Percentiles rank a stretch among this genome's conserved stretches.
Evolutionary conservation across 2,113 vertebrate species (phyloP).

Genomic region (Notothenia coriiceps): DNA sequence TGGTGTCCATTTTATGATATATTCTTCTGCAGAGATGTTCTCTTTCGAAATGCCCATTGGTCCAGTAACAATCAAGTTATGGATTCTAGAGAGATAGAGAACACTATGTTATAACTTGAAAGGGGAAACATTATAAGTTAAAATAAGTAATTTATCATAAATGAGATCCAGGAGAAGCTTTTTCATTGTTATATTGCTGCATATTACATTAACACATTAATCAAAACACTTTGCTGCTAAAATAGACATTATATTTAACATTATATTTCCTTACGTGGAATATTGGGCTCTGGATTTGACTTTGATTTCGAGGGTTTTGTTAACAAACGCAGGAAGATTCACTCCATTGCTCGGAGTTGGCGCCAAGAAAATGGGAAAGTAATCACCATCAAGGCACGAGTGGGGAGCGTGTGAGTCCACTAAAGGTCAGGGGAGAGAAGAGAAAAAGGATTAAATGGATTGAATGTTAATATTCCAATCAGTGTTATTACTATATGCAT

Average conservation of each 20-base stretch:
- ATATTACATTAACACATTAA: no score
- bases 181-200: no score
- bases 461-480: no score
- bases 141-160: not conserved
- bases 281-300: slow-evolving; percentile 8
- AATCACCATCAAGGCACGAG: slow-evolving; percentile 65
- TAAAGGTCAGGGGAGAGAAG: slow-evolving; percentile 11
- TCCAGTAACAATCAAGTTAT: slow-evolving; percentile 62
- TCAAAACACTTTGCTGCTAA: no score
- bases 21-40: not conserved
- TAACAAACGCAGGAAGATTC: no score
- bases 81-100: slow-evolving; percentile 30
- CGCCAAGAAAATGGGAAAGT: slow-evolving; percentile 47
- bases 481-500: not conserved
- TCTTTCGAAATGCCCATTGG: slow-evolving; percentile 47
- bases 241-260: no score
- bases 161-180: not conserved
- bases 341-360: no score
- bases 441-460: not conserved
- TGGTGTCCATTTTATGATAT: slow-evolving; percentile 67
- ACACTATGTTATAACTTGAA: not conserved
- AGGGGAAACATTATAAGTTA: not conserved
- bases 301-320: no score
- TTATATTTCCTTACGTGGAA: slow-evolving; percentile 31
- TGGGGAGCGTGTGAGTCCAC: slow-evolving; percentile 17